These are phyloP conservation scores for Dendrocincla fuliginosa DNA, from an alignment of 2,797 vertebrate genomes.

Conservation along the genomic window DNA sequence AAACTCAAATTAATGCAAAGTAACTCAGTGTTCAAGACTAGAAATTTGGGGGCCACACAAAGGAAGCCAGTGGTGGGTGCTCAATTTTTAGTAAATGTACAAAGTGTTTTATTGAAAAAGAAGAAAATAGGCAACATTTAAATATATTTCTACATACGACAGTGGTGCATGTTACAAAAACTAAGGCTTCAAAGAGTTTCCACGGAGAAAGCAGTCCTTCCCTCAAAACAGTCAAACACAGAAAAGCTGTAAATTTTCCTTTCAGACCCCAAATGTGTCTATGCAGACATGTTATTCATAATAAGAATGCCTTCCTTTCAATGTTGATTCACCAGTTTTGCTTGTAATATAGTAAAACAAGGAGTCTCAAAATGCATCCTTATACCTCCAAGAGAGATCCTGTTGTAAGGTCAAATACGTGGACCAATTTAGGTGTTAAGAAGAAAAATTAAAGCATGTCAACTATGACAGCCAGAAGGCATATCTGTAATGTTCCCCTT, in stretches of 20 bases:
- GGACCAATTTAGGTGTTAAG: neutral
- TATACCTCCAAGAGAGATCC: neutral
- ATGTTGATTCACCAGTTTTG: neutral
- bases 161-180: neutral
- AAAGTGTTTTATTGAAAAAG: neutral
- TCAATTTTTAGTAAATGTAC: neutral
- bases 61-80: neutral
- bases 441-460: neutral
- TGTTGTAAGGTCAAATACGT: neutral
- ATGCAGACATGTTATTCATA: neutral
- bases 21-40: neutral
- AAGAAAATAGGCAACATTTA: neutral
- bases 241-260: neutral
- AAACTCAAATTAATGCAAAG: fast-evolving
- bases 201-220: neutral
- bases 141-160: neutral
- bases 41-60: neutral
- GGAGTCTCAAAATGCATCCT: neutral
- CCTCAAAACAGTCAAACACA: neutral
- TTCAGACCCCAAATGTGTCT: neutral
- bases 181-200: neutral
- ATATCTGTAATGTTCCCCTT: neutral
- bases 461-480: neutral
- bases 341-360: neutral
- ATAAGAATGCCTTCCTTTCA: neutral